A percentile compares a stretch with the other conserved stretches of the same genome.
Evolutionary conservation across 2,797 vertebrate species (phyloP).

Genomic region (Peromyscus aztecus): DNA sequence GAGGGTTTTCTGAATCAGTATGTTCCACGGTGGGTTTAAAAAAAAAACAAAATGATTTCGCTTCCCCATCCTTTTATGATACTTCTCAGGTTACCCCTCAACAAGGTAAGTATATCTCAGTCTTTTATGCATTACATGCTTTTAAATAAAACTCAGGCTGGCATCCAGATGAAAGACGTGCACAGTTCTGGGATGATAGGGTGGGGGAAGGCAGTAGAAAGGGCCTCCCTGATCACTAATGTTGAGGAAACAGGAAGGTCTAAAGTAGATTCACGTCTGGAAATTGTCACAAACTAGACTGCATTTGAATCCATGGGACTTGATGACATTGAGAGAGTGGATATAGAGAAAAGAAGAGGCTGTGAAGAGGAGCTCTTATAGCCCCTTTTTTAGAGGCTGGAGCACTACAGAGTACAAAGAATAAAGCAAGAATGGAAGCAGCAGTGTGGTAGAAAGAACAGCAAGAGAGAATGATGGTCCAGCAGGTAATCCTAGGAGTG

Average conservation of each 20-base stretch:
- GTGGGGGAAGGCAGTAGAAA: not conserved
- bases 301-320: not conserved
- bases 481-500: not conserved
- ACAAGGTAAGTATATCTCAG: not conserved
- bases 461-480: not conserved
- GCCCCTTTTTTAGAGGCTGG: not conserved
- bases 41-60: not conserved
- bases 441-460: not conserved
- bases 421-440: not conserved
- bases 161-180: not conserved
- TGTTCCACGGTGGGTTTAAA: not conserved
- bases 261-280: no score
- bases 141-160: not conserved
- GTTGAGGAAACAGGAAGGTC: not conserved
- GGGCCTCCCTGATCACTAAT: not conserved
- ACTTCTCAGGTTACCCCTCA: not conserved
- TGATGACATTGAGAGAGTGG: not conserved
- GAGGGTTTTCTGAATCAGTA: not conserved
- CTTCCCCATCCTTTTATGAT: not conserved
- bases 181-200: not conserved
- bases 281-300: not conserved
- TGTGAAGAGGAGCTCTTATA: not conserved
- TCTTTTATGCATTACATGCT: not conserved
- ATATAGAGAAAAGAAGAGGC: not conserved
- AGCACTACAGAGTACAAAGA: not conserved